Base-by-base conservation (phyloP, 1,140 invertebrate species). In the Drosophila athabasca region DNA sequence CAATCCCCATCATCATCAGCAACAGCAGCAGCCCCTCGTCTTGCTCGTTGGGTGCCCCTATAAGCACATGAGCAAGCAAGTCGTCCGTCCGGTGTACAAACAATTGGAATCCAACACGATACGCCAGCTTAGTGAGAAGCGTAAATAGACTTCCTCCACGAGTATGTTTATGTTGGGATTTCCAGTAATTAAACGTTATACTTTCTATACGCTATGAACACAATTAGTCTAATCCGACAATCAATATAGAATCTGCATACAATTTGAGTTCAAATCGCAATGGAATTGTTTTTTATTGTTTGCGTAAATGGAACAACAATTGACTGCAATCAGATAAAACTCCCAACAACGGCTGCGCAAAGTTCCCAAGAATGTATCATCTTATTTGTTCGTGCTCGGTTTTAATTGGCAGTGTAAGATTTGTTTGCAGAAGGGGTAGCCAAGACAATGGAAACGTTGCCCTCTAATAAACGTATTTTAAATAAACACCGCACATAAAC, bases 371-470 rank as follows among this genome's bases (percentile, higher is more conserved):
- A 26, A 39, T 50, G 50, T 58, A 29, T 43, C 45, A 41, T 43
- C 66, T 19, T 26, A 26, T 58, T 69, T 44, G 50, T 69, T 69
- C 45, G 45, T 53, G 50, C 52, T 58, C 29, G 26, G n/a, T 31
- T 55, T 57, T 58, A 70, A 69, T 69, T 57, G 64, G 52, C 65
- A 69, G 65, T 69, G 64, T 50, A 69, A 43, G n/a, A 26, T 53
- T 68, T 50, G 49, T 41, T 50, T 19, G 22, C 1, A 5, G 13
- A 11, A 4, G 1, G 11, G 35, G 35, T 1, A 39, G 3, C 11
- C 35, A 39, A 39, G 11, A 39, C 35, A 39, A 39, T 39, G 3
- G 9, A 11, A 4, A 13, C 35, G 35, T 11, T 31, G 29, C 29
- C 6, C 29, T 24, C 24, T 24, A 24, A 24, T 24, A 24, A 24